phyloP scores from a whole-genome alignment of 2,113 vertebrate species.

The Centrocercus urophasianus region DNA sequence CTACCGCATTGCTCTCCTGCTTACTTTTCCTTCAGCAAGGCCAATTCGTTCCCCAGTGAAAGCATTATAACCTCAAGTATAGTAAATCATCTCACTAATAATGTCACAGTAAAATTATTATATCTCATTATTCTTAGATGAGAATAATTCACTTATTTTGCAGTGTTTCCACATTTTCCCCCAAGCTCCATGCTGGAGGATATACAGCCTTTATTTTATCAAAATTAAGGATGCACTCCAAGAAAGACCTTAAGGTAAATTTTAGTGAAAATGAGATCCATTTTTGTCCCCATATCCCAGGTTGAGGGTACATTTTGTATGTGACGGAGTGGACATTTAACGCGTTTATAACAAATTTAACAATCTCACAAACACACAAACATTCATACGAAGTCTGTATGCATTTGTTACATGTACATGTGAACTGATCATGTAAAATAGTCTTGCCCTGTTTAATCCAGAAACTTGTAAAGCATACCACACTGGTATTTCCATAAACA shows the following conservation, averaged over 20 bases:
- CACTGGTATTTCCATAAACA: background rate
- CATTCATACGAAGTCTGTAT: background rate
- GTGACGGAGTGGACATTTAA: background rate
- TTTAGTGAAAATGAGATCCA: background rate
- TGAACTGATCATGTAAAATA: background rate
- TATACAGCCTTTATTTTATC: background rate
- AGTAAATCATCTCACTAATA: constrained; percentile 51
- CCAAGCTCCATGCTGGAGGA: background rate
- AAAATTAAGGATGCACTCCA: background rate
- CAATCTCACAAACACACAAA: background rate
- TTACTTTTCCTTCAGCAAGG: constrained; percentile 37
- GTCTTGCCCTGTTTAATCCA: background rate
- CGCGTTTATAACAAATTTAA: background rate
- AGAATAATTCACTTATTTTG: background rate
- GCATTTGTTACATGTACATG: background rate
- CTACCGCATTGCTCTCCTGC: constrained; percentile 41
- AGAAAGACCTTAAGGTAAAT: background rate
- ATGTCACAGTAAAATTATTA: constrained; percentile 16
- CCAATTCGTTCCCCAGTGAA: constrained; percentile 13
- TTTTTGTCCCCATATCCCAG: background rate
- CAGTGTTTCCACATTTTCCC: constrained; percentile 9
- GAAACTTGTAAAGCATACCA: background rate
- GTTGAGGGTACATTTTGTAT: background rate
- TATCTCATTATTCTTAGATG: background rate
- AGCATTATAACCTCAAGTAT: background rate